phyloP scores from a whole-genome alignment of 2,888 invertebrate species.

The Pseudeuparius sepicola region DNA sequence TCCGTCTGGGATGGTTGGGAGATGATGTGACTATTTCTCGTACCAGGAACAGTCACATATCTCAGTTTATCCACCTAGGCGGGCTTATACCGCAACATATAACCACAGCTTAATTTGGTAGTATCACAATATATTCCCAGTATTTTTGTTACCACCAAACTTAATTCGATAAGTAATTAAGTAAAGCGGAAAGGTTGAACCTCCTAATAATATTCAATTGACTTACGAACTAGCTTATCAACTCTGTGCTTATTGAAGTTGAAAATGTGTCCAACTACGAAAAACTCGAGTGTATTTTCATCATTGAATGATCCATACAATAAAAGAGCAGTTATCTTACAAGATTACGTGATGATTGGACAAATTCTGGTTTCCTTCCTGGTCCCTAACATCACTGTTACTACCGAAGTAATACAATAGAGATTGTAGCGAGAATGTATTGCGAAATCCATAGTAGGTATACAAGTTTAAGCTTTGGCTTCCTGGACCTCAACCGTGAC shows the following conservation, averaged over 20 bases:
- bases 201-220: too few species aligned
- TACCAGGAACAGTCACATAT: too few species aligned
- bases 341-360: conserved; percentile 35
- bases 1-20: too few species aligned
- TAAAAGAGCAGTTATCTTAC: conserved; percentile 18
- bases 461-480: conserved; percentile 41
- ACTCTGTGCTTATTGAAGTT: too few species aligned
- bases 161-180: too few species aligned
- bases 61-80: too few species aligned
- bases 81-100: too few species aligned
- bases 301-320: conserved; percentile 10
- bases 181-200: too few species aligned
- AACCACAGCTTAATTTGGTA: conserved; percentile 39
- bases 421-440: conserved; percentile 27
- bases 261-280: too few species aligned
- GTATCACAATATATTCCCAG: conserved; percentile 42
- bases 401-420: conserved; percentile 33
- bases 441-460: too few species aligned
- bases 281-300: conserved; percentile 14
- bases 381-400: conserved; percentile 39
- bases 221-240: too few species aligned
- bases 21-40: too few species aligned
- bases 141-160: conserved; percentile 41
- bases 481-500: conserved; percentile 71
- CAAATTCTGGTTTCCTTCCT: conserved; percentile 34